These are phyloP conservation scores for Natrix natrix DNA, from an alignment of 2,797 vertebrate species.

Conservation along the genomic window DNA sequence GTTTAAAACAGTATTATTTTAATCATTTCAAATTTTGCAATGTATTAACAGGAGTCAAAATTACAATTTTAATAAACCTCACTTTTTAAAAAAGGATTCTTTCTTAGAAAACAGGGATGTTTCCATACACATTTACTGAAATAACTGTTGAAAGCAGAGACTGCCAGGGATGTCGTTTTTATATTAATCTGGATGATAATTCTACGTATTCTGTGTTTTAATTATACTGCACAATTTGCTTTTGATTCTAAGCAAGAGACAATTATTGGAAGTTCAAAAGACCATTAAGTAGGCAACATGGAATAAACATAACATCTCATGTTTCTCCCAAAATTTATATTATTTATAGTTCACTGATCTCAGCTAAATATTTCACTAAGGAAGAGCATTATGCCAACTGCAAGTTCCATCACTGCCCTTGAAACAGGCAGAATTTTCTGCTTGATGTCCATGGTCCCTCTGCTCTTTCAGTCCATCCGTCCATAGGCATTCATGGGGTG, in stretches of 20 bases:
- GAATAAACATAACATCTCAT: slow-evolving; percentile 39
- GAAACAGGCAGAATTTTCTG: slow-evolving; percentile 86
- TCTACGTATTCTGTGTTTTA: slow-evolving; percentile 43
- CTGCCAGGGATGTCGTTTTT: slow-evolving; percentile 44
- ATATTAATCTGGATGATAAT: slow-evolving; percentile 25
- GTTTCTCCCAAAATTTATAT: slow-evolving; percentile 28
- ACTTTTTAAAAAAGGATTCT: slow-evolving; percentile 1
- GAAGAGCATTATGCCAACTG: slow-evolving; percentile 84
- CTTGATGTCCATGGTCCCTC: slow-evolving; percentile 83
- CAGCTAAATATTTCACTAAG: slow-evolving; percentile 84
- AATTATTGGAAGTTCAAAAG: slow-evolving; percentile 46
- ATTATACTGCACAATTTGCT: slow-evolving; percentile 34
- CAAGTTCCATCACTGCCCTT: slow-evolving; percentile 83
- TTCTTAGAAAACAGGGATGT: slow-evolving; percentile 16
- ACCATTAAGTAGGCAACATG: slow-evolving; percentile 39
- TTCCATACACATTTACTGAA: slow-evolving; percentile 35
- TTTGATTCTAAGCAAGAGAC: slow-evolving; percentile 46
- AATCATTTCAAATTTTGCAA: slow-evolving; percentile 25
- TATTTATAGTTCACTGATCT: slow-evolving; percentile 83
- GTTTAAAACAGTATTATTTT: slow-evolving; percentile 29
- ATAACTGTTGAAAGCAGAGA: slow-evolving; percentile 25
- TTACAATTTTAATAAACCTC: slow-evolving; percentile 40
- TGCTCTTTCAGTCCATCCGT: slow-evolving; percentile 87
- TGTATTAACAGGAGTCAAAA: slow-evolving; percentile 22
- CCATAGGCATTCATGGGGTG: slow-evolving; percentile 88